These are phyloP conservation scores for Chymomyza caudatula DNA, from an alignment of 2,888 invertebrate species.

Conservation along the genomic window DNA sequence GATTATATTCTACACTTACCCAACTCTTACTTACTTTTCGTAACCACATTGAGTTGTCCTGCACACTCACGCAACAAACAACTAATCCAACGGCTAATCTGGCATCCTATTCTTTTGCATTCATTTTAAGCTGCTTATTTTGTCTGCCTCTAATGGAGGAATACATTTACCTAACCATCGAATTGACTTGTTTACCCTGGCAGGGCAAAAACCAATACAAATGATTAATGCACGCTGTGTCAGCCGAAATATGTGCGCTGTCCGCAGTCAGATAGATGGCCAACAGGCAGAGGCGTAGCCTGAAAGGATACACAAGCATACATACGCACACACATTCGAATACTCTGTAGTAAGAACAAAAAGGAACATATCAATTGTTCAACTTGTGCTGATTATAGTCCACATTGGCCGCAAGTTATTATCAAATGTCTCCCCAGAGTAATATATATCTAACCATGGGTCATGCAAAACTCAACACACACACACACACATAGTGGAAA, in stretches of 20 bases:
- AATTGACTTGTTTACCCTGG: slow-evolving; percentile 58
- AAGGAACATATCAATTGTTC: slow-evolving; percentile 44
- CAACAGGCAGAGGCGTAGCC: neutral
- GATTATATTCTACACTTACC: neutral
- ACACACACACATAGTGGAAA: neutral
- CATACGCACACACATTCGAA: slow-evolving; percentile 6
- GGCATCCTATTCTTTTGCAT: no score
- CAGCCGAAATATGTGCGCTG: slow-evolving; percentile 60
- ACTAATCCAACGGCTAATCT: neutral
- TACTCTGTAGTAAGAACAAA: slow-evolving; percentile 27
- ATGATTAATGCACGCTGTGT: slow-evolving; percentile 64
- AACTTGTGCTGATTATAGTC: slow-evolving; percentile 69
- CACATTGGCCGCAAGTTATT: slow-evolving; percentile 62
- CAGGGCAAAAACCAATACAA: slow-evolving; percentile 37
- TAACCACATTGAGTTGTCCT: neutral
- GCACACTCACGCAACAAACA: neutral
- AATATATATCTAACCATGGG: slow-evolving; percentile 50
- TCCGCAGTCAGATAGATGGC: slow-evolving; percentile 38
- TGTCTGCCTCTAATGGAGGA: neutral
- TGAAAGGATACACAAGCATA: neutral
- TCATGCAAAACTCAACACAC: neutral
- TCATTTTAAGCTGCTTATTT: neutral
- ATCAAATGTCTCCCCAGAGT: slow-evolving; percentile 67
- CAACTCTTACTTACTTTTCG: neutral
- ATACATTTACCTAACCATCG: neutral